A percentile compares a stretch with the other conserved stretches of the same genome.
Evolutionary conservation across 2,888 invertebrate species (phyloP).

Genomic region (Drosophila cognata): DNA sequence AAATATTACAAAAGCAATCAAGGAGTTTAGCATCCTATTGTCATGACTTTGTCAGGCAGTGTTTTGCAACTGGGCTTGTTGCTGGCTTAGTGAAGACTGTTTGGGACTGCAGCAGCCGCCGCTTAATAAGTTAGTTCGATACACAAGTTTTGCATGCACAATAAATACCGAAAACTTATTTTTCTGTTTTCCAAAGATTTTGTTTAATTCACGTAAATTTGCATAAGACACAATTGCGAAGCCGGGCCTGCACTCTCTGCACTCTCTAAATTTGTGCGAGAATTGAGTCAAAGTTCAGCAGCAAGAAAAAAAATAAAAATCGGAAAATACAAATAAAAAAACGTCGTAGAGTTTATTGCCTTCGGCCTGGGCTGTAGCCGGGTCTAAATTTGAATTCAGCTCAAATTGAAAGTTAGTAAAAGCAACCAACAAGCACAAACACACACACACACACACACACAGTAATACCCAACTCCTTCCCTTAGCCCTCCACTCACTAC

Average conservation of each 20-base stretch:
- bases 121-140: conserved; percentile 74
- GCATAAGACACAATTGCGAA: conserved; percentile 76
- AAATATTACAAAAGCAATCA: not conserved
- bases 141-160: conserved; percentile 65
- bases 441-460: conserved; percentile 19
- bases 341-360: conserved; percentile 65
- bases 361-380: conserved; percentile 47
- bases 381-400: conserved; percentile 74
- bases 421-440: conserved; percentile 38
- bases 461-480: conserved; percentile 14
- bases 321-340: conserved; percentile 18
- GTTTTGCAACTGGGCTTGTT: conserved; percentile 15
- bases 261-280: conserved; percentile 76
- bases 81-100: conserved; percentile 7
- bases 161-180: conserved; percentile 76
- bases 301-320: conserved; percentile 24
- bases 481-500: conserved; percentile 7
- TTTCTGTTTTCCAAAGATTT: conserved; percentile 80
- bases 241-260: conserved; percentile 19
- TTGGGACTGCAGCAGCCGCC: conserved; percentile 19
- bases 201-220: conserved; percentile 79
- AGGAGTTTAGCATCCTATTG: not conserved
- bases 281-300: conserved; percentile 77
- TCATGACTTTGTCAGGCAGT: not conserved
- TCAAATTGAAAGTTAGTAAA: conserved; percentile 78